Evolutionary conservation across 2,888 invertebrate genomes (phyloP), one percentile per base, ranked within the genome.

Genomic region (Leptinotarsa haldemani): DNA sequence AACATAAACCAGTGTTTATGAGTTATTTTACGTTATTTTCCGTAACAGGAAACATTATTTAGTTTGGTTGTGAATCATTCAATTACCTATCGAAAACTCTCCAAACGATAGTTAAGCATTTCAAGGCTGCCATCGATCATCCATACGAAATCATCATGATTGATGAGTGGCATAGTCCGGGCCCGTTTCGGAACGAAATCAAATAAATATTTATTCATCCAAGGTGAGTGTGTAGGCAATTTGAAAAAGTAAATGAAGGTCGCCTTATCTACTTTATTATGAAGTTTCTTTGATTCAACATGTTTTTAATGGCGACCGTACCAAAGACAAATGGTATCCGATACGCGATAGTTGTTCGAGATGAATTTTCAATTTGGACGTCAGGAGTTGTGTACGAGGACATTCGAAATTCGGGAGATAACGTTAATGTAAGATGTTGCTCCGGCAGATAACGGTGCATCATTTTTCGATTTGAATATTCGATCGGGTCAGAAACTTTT

Each of bases 321-420:
- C 81, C 65, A 78, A 78, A 80, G 80, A 82, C 81, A 79, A 82
- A 82, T 82, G 81, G 78, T 79, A 68, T 66, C 65, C 78, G 82
- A 82, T 82, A 81, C 72, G 74, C 78, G 77, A 73, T 80, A 73
- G 80, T 79, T 81, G 82, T 82, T 75, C 66, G 53, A 80, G 80
- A 80, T 81, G 80, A 80, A 80, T 81, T 81, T 82, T 80, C 81
- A 82, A 81, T 81, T 81, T 79, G 77, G 74, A 77, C 63, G 76
- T 77, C 78, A 72, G 73, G 71, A 73, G 70, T 69, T 65, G 74
- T 76, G 58, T 70, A 63, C 53, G 50, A 56, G 58, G 48, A 63
- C 67, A 71, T 71, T 56, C 50, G 30, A 30, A 73, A 73, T 69
- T 63, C n/a, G 18, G 22, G n/a, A 20, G 52, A 67, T 52, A 67